Conservation (phyloP, 2,113 vertebrate species). For the Paedocypris sp. region DNA sequence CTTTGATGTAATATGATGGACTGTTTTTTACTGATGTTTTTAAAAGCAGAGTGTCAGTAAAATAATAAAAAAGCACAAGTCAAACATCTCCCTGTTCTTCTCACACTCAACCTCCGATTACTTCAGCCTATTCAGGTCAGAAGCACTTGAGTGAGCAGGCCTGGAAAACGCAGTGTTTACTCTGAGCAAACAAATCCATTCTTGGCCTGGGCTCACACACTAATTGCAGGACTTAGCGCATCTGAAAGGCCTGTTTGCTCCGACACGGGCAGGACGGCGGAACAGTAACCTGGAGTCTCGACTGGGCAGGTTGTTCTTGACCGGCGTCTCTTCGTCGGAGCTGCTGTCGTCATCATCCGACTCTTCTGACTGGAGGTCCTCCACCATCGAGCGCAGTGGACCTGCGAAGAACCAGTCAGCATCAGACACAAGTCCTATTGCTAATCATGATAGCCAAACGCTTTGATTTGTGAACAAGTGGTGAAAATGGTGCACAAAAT, state of each 20-base stretch:
- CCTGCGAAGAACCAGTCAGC: constrained; percentile 57
- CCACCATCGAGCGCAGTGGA: constrained; percentile 90
- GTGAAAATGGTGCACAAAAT: too few species aligned
- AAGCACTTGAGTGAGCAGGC: not conserved
- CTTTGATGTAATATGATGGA: too few species aligned
- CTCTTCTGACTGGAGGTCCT: constrained; percentile 88
- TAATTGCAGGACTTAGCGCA: constrained; percentile 2
- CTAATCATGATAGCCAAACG: too few species aligned
- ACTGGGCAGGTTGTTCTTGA: constrained; percentile 77
- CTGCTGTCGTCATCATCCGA: constrained; percentile 92
- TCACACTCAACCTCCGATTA: not conserved
- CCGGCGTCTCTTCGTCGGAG: constrained; percentile 77
- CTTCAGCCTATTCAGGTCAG: not conserved
- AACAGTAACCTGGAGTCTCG: constrained; percentile 77
- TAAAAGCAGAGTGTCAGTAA: too few species aligned
- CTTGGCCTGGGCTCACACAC: constrained; percentile 5
- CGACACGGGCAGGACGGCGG: not conserved
- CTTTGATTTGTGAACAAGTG: too few species aligned
- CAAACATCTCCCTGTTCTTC: not conserved
- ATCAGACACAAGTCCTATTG: not conserved
- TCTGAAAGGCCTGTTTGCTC: constrained; percentile 1
- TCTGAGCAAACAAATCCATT: constrained; percentile 8
- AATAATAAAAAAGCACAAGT: not conserved
- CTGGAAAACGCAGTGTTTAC: constrained; percentile 15
- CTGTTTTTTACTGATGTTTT: too few species aligned